Evolutionary conservation across 2,797 vertebrate genomes (phyloP).

Genomic region (Loris lydekkerianus): DNA sequence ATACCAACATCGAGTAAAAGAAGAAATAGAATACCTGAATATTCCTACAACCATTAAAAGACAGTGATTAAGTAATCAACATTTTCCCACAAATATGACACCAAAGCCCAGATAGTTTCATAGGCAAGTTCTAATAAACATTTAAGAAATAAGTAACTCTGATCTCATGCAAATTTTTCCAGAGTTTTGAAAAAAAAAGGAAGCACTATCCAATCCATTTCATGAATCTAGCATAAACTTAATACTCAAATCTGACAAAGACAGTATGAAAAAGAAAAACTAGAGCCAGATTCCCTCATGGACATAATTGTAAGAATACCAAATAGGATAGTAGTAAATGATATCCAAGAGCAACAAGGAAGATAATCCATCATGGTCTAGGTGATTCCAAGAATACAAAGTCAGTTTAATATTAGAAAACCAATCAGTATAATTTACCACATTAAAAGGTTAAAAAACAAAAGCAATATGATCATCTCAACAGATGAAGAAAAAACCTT

Average conservation of each 20-base stretch:
- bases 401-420: slow-evolving; percentile 53
- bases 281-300: neutral
- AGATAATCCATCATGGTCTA: slow-evolving; percentile 16
- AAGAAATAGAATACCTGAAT: slow-evolving; percentile 51
- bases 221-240: slow-evolving; percentile 44
- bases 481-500: slow-evolving; percentile 24
- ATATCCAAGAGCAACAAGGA: slow-evolving; percentile 67
- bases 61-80: slow-evolving; percentile 31
- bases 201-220: slow-evolving; percentile 20
- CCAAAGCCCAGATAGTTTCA: slow-evolving; percentile 14
- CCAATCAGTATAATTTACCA: slow-evolving; percentile 18
- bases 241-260: slow-evolving; percentile 5
- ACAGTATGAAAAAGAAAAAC: slow-evolving; percentile 47
- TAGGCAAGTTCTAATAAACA: slow-evolving; percentile 11
- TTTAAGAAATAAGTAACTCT: slow-evolving; percentile 61
- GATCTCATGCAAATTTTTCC: neutral
- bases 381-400: slow-evolving; percentile 33
- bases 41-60: slow-evolving; percentile 23
- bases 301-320: slow-evolving; percentile 19
- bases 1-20: slow-evolving; percentile 44
- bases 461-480: slow-evolving; percentile 22
- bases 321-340: slow-evolving; percentile 42
- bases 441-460: slow-evolving; percentile 52
- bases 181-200: slow-evolving; percentile 56
- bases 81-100: slow-evolving; percentile 4